Conservation (phyloP, 92 coral and sea anemone genomes). For the Paramuricea clavata region DNA sequence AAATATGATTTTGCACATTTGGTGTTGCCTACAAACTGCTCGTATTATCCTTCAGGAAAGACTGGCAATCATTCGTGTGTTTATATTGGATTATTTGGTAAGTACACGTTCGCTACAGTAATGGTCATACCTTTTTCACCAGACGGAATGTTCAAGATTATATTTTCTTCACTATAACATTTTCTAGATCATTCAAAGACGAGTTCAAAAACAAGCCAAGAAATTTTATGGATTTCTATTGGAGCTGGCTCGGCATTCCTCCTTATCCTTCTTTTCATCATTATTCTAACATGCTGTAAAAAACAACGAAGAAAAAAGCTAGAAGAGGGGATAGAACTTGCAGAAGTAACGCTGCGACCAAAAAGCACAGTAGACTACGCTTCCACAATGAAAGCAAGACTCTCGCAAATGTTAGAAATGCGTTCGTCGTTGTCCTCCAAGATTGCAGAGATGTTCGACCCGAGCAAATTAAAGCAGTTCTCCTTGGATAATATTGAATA, state of each 20-base stretch:
- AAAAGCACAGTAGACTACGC: background rate
- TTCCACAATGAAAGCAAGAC: constrained; percentile 10
- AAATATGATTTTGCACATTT: constrained; percentile 76
- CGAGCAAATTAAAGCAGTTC: constrained; percentile 80
- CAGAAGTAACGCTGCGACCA: background rate
- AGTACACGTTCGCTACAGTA: constrained; percentile 38
- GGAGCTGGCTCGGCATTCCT: constrained; percentile 45
- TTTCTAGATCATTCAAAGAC: constrained; percentile 30
- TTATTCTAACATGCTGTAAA: background rate
- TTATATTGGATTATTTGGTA: constrained; percentile 91
- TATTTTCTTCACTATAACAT: constrained; percentile 16
- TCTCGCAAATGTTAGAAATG: background rate
- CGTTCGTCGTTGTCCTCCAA: background rate
- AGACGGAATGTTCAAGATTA: too few species aligned
- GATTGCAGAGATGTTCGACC: constrained; percentile 68
- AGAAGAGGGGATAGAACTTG: background rate
- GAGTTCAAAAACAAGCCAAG: background rate
- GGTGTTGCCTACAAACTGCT: constrained; percentile 81
- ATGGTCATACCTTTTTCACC: background rate
- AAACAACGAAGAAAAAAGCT: background rate
- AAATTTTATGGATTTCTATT: constrained; percentile 39
- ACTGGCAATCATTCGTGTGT: constrained; percentile 66
- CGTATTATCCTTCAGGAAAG: constrained; percentile 56
- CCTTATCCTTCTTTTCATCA: constrained; percentile 10
- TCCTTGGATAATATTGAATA: constrained; percentile 92